Base-by-base conservation (phyloP, 2,797 vertebrate genomes). In the Lates japonicus region DNA sequence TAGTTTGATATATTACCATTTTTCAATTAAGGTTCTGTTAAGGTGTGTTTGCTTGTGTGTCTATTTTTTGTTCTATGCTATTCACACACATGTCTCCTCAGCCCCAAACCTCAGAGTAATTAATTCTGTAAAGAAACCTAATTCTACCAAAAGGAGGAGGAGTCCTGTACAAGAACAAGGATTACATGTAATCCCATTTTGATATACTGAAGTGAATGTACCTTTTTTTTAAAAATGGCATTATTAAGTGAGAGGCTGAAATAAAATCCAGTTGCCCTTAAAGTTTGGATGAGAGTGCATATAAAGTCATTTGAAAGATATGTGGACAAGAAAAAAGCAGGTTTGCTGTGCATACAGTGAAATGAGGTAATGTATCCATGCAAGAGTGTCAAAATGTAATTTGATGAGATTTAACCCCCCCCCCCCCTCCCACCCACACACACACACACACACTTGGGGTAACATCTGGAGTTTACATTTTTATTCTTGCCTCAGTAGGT, bases 61-160 rank as follows among this genome's bases (percentile, higher is more conserved):
- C 12, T 49, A 11, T 54, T 41, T 62, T 46, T 64, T 2, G 7
- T 48, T 62, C 25, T 61, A 4, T 29, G 70, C 52, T 74, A 61
- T 83, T 80, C 52, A 70, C 78, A 74, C n/a, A n/a, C n/a, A 80
- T 54, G 59, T 41, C 29, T 83, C 63, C 69, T 90, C 76, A 29
- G 74, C 39, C 69, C 57, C 46, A 86, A 83, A 89, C 67, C 78
- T 84, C 63, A 70, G 33, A 76, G 79, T 85, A 81, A 88, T 86
- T 89, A 82, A 76, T 75, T 83, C 48, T 68, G 72, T 41, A 83
- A 81, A 84, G 76, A 85, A 72, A 81, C 57, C 51, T 39, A 73
- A 61, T 75, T 68, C 33, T n/a, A 16, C 35, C 17, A 61, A 78
- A 60, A 78, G 63, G 16, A 74, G 11, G 55, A 80, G 85, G 80